Evolutionary conservation across 2,888 invertebrate genomes (phyloP).

Genomic region (Arrhopalites spinosus): DNA sequence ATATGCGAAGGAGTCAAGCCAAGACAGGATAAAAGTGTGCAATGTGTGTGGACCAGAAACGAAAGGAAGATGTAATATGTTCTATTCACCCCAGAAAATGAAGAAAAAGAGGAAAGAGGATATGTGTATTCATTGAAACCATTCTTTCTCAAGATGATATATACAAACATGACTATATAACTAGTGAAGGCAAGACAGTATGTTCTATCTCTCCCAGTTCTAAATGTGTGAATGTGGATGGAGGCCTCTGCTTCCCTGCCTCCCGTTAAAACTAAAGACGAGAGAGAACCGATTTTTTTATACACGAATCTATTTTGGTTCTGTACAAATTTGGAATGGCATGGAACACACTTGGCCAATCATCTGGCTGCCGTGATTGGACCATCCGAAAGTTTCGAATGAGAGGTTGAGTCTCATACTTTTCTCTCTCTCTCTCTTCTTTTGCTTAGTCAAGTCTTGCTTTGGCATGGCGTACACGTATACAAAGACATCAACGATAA

Average conservation of each 20-base stretch:
- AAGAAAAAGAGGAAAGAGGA: slow-evolving; percentile 46
- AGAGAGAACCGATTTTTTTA: slow-evolving; percentile 42
- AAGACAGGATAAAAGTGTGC: slow-evolving; percentile 40
- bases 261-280: slow-evolving; percentile 13
- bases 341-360: slow-evolving; percentile 57
- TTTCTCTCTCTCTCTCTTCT: slow-evolving; percentile 12
- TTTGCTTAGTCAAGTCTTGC: slow-evolving; percentile 30
- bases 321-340: slow-evolving; percentile 57
- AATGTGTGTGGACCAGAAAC: slow-evolving; percentile 42
- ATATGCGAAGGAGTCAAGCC: background rate
- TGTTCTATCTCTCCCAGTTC: background rate
- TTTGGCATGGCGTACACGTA: slow-evolving; percentile 39
- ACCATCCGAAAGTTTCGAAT: slow-evolving; percentile 51
- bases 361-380: slow-evolving; percentile 57
- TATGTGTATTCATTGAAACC: slow-evolving; percentile 52
- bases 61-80: slow-evolving; percentile 21
- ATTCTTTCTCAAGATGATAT: slow-evolving; percentile 4
- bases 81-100: slow-evolving; percentile 21
- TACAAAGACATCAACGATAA: slow-evolving; percentile 48
- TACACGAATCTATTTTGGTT: slow-evolving; percentile 55
- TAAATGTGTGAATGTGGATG: slow-evolving; percentile 29
- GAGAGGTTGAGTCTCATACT: slow-evolving; percentile 38
- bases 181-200: slow-evolving; percentile 1
- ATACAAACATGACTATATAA: slow-evolving; percentile 2
- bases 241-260: slow-evolving; percentile 23